Conservation (phyloP, 1,140 invertebrate species). For the Hetaerina americana region DNA sequence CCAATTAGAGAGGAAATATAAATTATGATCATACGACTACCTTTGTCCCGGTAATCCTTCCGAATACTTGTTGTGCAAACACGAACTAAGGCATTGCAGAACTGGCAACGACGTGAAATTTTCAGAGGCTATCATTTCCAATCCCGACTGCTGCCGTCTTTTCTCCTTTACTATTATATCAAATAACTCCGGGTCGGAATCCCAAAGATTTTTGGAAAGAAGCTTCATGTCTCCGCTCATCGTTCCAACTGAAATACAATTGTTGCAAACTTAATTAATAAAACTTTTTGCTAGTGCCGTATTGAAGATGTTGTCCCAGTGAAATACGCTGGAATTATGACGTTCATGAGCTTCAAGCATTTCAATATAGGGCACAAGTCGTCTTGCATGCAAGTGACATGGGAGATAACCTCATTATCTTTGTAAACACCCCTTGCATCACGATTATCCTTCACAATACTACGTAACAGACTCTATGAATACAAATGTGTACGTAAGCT, state of each 20-base stretch:
- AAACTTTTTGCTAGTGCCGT: neutral
- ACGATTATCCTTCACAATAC: too few species aligned
- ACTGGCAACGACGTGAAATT: slow-evolving; percentile 93
- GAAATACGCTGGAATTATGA: neutral
- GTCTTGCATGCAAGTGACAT: neutral
- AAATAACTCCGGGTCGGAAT: slow-evolving; percentile 76
- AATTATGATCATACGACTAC: slow-evolving; percentile 28
- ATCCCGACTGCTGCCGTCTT: slow-evolving; percentile 62
- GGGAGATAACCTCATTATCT: neutral
- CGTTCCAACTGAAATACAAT: neutral
- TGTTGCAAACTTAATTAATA: neutral
- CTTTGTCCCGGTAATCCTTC: slow-evolving; percentile 83
- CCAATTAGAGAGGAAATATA: neutral
- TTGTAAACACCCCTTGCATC: neutral
- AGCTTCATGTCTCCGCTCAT: neutral
- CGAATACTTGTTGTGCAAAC: slow-evolving; percentile 95
- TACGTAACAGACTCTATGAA: too few species aligned
- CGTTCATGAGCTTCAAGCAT: neutral
- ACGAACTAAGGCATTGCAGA: slow-evolving; percentile 79
- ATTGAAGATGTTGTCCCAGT: neutral
- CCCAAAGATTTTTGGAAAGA: slow-evolving; percentile 39
- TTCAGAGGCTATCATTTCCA: slow-evolving; percentile 95
- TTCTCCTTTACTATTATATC: slow-evolving; percentile 78
- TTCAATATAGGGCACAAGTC: neutral
- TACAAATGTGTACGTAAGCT: too few species aligned